Conservation (phyloP, 2,113 vertebrate genomes). For the Mugil cephalus region DNA sequence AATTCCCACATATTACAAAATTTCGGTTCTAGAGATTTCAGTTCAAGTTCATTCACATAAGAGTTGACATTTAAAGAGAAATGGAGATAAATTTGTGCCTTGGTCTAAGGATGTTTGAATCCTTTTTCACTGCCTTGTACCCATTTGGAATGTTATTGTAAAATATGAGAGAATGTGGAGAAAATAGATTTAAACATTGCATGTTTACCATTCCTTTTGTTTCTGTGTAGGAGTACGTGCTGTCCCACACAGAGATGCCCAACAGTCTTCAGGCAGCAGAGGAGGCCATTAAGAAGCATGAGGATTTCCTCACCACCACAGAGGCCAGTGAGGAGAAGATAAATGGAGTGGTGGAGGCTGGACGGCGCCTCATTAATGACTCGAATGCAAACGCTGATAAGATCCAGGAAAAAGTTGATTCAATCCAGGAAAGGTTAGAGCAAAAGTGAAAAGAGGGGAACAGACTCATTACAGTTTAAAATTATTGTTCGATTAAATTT, state of each 20-base stretch:
- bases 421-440: constrained; percentile 90
- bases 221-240: constrained; percentile 88
- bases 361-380: constrained; percentile 88
- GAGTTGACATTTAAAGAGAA: too few relatives aligned
- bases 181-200: neutral
- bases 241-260: constrained; percentile 95
- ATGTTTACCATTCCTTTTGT: constrained; percentile 21
- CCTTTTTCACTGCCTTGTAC: neutral
- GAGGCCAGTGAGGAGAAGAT: constrained; percentile 94
- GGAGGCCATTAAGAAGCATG: constrained; percentile 93
- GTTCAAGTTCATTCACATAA: too few relatives aligned
- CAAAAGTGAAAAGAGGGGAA: neutral
- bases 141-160: neutral
- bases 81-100: too few relatives aligned
- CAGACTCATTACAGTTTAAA: neutral
- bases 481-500: neutral
- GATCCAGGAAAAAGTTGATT: constrained; percentile 93
- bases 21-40: too few relatives aligned
- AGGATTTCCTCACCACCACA: constrained; percentile 94
- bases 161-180: too few relatives aligned
- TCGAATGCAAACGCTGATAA: constrained; percentile 89
- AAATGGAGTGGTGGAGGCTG: constrained; percentile 88
- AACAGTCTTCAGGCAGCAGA: constrained; percentile 89
- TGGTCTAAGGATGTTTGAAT: too few relatives aligned
- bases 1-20: too few relatives aligned